A percentile compares a stretch with the other conserved stretches of the same genome.
Evolutionary conservation across 92 coral and sea anemone species (phyloP).

Genomic region (Epizoanthus fatuus): DNA sequence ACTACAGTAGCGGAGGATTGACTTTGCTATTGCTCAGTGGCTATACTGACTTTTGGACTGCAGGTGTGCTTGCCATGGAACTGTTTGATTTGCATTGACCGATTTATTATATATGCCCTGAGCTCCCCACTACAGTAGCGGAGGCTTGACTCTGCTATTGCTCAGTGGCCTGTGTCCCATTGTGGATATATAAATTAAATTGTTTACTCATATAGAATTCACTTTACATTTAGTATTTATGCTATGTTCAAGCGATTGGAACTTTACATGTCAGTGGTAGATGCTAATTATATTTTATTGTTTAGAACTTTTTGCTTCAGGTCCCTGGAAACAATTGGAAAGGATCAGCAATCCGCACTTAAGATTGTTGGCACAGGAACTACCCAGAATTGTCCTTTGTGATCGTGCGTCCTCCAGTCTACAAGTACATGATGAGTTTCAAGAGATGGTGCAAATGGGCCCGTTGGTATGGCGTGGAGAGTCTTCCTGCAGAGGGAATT

Average conservation of each 20-base stretch:
- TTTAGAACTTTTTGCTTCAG: not conserved
- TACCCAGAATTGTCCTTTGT: conserved; percentile 38
- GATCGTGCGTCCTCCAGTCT: conserved; percentile 59
- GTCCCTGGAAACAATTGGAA: conserved; percentile 1
- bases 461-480: conserved; percentile 32
- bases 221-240: no score
- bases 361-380: conserved; percentile 37
- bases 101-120: not conserved
- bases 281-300: no score
- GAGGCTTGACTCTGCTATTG: not conserved
- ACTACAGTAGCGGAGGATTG: not conserved
- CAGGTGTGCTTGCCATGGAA: not conserved
- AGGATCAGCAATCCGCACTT: conserved; percentile 16
- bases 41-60: not conserved
- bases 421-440: conserved; percentile 40
- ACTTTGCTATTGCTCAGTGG: conserved; percentile 4
- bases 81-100: not conserved
- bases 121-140: conserved; percentile 8
- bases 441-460: conserved; percentile 63
- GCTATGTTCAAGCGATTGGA: no score
- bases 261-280: no score
- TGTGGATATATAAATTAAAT: not conserved
- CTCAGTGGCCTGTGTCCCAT: not conserved
- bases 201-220: no score
- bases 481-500: conserved; percentile 38